These are phyloP conservation scores for Pseudomyrmex dendroicus DNA, from an alignment of 1,140 invertebrate genomes.

Conservation along the genomic window DNA sequence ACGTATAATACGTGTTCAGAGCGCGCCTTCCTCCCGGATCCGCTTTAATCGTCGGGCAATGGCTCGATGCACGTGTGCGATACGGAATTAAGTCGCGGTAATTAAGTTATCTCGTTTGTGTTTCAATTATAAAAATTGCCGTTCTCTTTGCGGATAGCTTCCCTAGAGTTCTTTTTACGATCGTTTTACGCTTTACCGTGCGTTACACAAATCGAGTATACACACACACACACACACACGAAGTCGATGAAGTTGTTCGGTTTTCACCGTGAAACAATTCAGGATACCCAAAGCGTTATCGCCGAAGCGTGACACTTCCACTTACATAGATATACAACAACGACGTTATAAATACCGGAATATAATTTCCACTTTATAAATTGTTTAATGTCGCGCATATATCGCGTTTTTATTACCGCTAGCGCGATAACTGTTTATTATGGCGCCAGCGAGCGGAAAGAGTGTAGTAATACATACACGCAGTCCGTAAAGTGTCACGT, in stretches of 20 bases:
- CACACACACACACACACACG: no score
- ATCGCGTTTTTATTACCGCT: slow-evolving; percentile 14
- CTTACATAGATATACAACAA: neutral
- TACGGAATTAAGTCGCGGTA: slow-evolving; percentile 38
- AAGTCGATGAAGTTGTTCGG: neutral
- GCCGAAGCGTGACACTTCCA: slow-evolving; percentile 11
- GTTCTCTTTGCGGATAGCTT: neutral
- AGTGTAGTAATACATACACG: no score
- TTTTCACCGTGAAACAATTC: neutral
- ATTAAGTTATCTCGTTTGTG: slow-evolving; percentile 22
- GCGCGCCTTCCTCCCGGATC: slow-evolving; percentile 16
- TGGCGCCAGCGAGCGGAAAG: slow-evolving; percentile 9
- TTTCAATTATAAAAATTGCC: slow-evolving; percentile 39
- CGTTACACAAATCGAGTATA: no score
- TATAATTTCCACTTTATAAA: slow-evolving; percentile 41
- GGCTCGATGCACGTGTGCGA: slow-evolving; percentile 2
- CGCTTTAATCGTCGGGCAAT: slow-evolving; percentile 23
- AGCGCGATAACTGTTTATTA: slow-evolving; percentile 23
- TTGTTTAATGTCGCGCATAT: neutral
- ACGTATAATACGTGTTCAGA: slow-evolving; percentile 2
- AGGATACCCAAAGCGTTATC: neutral
- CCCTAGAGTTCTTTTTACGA: no score
- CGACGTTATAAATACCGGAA: neutral
- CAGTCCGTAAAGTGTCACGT: slow-evolving; percentile 22
- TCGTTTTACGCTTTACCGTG: no score